Evolutionary conservation across 2,888 invertebrate genomes (phyloP), one percentile per base, ranked within the genome.

Genomic region (Stenoptilia bipunctidactyla): DNA sequence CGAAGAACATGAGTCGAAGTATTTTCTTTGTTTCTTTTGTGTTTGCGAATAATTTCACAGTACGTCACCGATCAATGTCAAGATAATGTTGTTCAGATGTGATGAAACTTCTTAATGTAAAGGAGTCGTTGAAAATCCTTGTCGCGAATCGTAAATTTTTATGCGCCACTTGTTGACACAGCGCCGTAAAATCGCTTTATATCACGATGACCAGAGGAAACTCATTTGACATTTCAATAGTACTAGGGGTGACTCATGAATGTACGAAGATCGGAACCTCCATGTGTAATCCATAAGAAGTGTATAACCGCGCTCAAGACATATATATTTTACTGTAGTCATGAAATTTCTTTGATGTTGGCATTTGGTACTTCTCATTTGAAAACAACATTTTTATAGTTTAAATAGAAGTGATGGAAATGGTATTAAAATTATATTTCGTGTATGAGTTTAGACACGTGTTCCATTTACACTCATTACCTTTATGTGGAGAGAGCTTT

Each of bases 261-360:
- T 3, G 20, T 20, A 20, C 8, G 20, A 5, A 5, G 20, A 20
- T 20, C 20, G 8, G 20, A 8, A 8, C 20, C 20, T 8, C 20
- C 20, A 20, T 20, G 8, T 20, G 20, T 20, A 20, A 20, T 8
- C 20, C 20, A 20, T 20, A 20, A 20, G 4, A 5, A 5, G 20
- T 8, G 20, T 5, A 20, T 8, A 20, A 20, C 20, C 20, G 8
- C 20, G 20, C 8, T 5, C 8, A 20, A 20, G 20, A 20, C 20
- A 8, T 8, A 20, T 42, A 49, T 58, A 58, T 57, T 63, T 65
- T 58, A 65, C 49, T 52, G 56, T 58, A 49, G 56, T 55, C 50
- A 57, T 60, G 58, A 58, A 63, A 59, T 54, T 58, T 41, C 62
- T 66, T 67, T 65, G 63, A 66, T 59, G 63, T 61, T 51, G 48